phyloP scores from a whole-genome alignment of 2,797 vertebrate genomes.

The Acrocephalus scirpaceus region DNA sequence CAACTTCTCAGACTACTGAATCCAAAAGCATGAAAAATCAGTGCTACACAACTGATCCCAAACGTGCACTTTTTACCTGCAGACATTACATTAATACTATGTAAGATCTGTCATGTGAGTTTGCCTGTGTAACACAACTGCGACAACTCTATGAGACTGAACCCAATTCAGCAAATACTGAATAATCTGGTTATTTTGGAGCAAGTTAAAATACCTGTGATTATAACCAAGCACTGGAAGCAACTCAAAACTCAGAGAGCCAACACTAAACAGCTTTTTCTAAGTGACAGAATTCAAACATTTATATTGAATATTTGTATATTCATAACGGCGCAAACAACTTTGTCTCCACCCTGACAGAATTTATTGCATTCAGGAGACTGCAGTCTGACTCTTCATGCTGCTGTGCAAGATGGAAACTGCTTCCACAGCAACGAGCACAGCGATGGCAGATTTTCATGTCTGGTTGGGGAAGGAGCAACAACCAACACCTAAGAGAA shows the following conservation, averaged over 20 bases:
- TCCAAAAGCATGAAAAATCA: background rate
- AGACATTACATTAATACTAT: background rate
- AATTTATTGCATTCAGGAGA: slow-evolving; percentile 30
- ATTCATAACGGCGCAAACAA: background rate
- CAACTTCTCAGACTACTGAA: background rate
- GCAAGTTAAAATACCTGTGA: background rate
- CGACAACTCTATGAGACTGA: background rate
- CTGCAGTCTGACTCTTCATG: slow-evolving; percentile 39
- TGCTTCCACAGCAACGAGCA: slow-evolving; percentile 1
- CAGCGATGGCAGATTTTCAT: background rate
- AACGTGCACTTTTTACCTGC: background rate
- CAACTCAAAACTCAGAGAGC: background rate
- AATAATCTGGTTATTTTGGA: background rate
- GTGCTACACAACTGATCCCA: background rate
- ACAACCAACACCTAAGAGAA: slow-evolving; percentile 11
- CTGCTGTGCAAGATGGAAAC: slow-evolving; percentile 14
- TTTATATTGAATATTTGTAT: background rate
- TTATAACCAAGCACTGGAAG: background rate
- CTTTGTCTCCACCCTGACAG: background rate
- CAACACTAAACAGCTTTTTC: background rate
- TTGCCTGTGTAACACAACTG: background rate
- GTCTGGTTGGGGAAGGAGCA: slow-evolving; percentile 6
- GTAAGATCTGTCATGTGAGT: background rate
- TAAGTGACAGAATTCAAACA: background rate
- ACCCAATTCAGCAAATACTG: background rate